These are phyloP conservation scores for Eucidaris tribuloides DNA, from an alignment of 35 echinoderm and acorn worm species.

Conservation along the genomic window DNA sequence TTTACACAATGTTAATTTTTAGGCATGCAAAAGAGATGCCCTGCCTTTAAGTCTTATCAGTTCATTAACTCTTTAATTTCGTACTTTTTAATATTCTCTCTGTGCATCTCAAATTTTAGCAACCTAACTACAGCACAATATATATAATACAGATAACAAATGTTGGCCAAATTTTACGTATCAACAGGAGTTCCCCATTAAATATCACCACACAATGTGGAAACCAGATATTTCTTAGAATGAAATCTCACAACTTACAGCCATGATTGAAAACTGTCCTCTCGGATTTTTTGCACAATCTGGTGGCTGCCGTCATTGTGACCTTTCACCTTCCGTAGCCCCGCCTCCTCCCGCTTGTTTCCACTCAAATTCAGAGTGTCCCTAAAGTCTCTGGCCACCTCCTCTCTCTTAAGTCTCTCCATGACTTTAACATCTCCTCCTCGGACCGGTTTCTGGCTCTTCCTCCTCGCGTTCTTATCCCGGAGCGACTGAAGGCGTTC, in stretches of 20 bases:
- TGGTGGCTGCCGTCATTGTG: conserved; percentile 57
- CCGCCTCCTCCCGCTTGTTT: conserved; percentile 47
- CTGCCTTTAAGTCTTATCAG: too few relatives aligned
- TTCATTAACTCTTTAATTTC: too few relatives aligned
- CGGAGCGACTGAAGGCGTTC: not conserved
- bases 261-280: conserved; percentile 16
- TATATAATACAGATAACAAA: too few relatives aligned
- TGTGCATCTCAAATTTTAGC: too few relatives aligned
- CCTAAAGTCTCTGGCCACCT: conserved; percentile 29
- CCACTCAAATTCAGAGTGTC: conserved; percentile 12
- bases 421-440: not conserved
- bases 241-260: conserved; percentile 49
- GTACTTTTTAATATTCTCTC: too few relatives aligned
- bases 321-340: conserved; percentile 50
- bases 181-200: too few relatives aligned
- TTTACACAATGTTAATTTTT: too few relatives aligned
- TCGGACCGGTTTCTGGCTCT: not conserved
- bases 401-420: conserved; percentile 37
- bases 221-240: too few relatives aligned
- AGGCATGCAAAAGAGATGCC: too few relatives aligned
- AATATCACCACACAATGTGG: too few relatives aligned
- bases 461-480: not conserved
- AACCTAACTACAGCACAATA: too few relatives aligned
- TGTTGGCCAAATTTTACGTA: too few relatives aligned
- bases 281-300: not conserved